Evolutionary conservation across 1,140 invertebrate genomes (phyloP), one percentile per base, ranked within the genome.

Genomic region (Mylabris phalerata): DNA sequence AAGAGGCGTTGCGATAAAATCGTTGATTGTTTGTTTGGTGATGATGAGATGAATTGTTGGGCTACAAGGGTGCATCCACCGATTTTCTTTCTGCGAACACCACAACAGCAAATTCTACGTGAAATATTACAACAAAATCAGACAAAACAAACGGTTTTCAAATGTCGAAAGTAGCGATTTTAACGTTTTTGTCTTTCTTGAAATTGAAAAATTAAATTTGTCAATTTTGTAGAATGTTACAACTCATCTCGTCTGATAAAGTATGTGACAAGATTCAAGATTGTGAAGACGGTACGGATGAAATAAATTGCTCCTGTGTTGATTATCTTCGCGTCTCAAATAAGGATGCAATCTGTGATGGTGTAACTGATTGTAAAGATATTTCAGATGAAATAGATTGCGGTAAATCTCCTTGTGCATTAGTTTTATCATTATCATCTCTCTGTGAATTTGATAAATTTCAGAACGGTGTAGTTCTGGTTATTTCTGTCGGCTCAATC

Each of bases 261-360:
- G 79, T 80, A 48, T 94, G 91, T 67, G 79, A 94, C 71, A 79
- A 79, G 24, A 73, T 80, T 42, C 69, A 80, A 11, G 89, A 93
- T 67, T 93, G 91, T 72, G 84, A 89, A 69, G 90, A 94, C 73
- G 84, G 84, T 10, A 86, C 83, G 0, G 91, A 94, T 72, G 91
- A 93, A 76, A 60, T 76, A 1, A 73, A 81, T 60, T 94, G 91
- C 66, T 82, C 76, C 0, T 93, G 90, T 70, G 76, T 73, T 45
- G 87, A 92, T 64, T 84, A 82, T 69, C 72, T 92, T 1, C 64
- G 63, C 39, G 70, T 71, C n/a, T 65, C 72, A 7, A 69, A 81
- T 63, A 74, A 78, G 9, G 70, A 73, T 4, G 75, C 82, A 0
- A 77, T 93, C 59, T 94, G 91, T 67, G 85, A 94, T 76, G 88